These are phyloP conservation scores for Pocota personata DNA, from an alignment of 2,888 invertebrate genomes.

Conservation along the genomic window DNA sequence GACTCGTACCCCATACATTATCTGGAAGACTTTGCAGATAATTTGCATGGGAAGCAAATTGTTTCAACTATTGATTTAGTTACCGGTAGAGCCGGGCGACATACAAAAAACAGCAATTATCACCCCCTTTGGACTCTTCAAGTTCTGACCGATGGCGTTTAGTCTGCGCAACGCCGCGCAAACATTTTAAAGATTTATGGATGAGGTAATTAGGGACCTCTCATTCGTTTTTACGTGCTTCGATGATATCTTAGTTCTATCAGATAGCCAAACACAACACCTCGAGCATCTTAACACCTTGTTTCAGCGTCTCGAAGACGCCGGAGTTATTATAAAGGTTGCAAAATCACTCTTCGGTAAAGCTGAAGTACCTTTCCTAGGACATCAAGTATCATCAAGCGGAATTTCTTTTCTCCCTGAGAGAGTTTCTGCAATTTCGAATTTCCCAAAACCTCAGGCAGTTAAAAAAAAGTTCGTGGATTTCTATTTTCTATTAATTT, in stretches of 20 bases:
- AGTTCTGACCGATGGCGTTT: neutral
- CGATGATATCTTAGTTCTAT: neutral
- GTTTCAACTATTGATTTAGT: conserved; percentile 18
- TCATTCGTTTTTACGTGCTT: neutral
- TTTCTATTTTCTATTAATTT: conserved; percentile 9
- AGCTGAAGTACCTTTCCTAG: neutral
- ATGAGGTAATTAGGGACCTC: neutral
- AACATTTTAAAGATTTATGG: conserved; percentile 10
- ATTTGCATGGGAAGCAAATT: neutral
- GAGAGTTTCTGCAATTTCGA: neutral
- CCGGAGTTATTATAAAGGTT: neutral
- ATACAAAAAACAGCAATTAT: conserved; percentile 9
- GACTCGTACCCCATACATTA: neutral
- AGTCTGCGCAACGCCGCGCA: neutral
- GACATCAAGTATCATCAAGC: neutral
- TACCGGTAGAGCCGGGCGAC: neutral
- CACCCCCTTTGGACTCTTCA: neutral
- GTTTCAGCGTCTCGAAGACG: conserved; percentile 20
- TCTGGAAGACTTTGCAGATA: neutral
- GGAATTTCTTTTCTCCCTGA: conserved; percentile 5
- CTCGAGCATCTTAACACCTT: neutral
- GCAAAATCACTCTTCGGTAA: conserved; percentile 1
- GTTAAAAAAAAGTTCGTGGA: conserved; percentile 23
- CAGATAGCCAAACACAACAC: neutral
- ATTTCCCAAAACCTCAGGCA: neutral